Conservation (phyloP, 1,140 invertebrate species). For the Ooceraea biroi region DNA sequence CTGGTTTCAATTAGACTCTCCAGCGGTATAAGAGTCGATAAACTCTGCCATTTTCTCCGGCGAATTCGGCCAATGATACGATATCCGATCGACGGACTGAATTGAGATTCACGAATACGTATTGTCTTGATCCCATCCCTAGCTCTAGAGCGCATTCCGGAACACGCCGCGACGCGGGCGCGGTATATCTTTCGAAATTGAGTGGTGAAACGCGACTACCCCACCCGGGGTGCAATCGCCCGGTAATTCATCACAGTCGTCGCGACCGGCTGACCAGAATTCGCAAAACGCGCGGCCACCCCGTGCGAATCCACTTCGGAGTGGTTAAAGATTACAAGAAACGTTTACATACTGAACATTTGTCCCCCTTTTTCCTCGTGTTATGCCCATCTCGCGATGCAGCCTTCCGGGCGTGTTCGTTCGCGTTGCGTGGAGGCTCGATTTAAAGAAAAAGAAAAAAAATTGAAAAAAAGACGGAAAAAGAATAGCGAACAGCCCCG, state of each 20-base stretch:
- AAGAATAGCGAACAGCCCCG: background rate
- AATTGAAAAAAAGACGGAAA: too few species aligned
- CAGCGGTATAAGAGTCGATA: constrained; percentile 14
- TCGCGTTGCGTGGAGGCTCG: background rate
- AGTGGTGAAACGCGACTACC: constrained; percentile 45
- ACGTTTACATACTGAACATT: constrained; percentile 53
- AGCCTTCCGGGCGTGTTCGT: background rate
- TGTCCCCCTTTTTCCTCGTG: background rate
- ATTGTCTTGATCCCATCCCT: constrained; percentile 39
- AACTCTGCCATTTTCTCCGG: constrained; percentile 46
- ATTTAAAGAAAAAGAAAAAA: background rate
- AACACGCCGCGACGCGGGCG: constrained; percentile 18
- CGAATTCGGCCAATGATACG: constrained; percentile 29
- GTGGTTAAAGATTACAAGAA: constrained; percentile 5
- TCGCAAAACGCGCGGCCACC: constrained; percentile 35
- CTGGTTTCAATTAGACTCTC: constrained; percentile 37
- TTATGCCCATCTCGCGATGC: background rate
- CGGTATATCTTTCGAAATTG: constrained; percentile 63
- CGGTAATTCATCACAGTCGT: constrained; percentile 53
- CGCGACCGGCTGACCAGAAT: constrained; percentile 47
- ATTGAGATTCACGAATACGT: constrained; percentile 53
- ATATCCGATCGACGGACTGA: constrained; percentile 30
- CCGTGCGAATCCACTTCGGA: constrained; percentile 26
- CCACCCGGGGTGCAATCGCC: constrained; percentile 33
- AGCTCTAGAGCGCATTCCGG: constrained; percentile 39